Evolutionary conservation across 2,888 invertebrate genomes (phyloP), one percentile per base, ranked within the genome.

Genomic region (Nasonovia ribisnigri): DNA sequence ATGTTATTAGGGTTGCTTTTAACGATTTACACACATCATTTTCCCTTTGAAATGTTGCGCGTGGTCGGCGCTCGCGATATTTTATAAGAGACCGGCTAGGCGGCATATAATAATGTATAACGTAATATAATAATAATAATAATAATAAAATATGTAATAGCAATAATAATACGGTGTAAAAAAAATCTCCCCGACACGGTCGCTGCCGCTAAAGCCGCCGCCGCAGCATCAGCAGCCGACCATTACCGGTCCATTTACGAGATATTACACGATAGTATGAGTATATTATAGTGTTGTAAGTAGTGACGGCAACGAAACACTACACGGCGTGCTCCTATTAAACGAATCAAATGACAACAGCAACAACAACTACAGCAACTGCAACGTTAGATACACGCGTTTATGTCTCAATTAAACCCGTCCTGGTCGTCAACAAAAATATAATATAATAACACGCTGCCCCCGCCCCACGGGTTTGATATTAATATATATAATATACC

Each of bases 361-460:
- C 87, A 87, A 60, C 29, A 60, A 86, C 91, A 88, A 20, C 54
- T 20, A 42, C 87, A n/a, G 48, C 87, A 88, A 77, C 67, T 5
- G n/a, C 77, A 8, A 77, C 77, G 77, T 92, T 92, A n/a, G n/a
- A n/a, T n/a, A 93, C 89, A 42, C 46, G 84, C 89, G 90, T 90
- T 90, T 86, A 88, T 88, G 91, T 94, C 92, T 94, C 91, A 92
- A 91, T 91, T 92, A 92, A 89, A 92, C 87, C 92, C 60, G 60
- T 92, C 60, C 48, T 11, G 86, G n/a, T n/a, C 86, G 87, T 87
- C 92, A 8, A 86, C 46, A 86, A 86, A 86, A 86, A 86, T n/a
- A 86, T 43, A 46, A 42, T 54, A 42, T 54, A 89, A 60, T 43
- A 43, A 57, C 29, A 57, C 77, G 77, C 6, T 77, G 77, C 77